Evolutionary conservation across 2,797 vertebrate species (phyloP), one percentile per base, ranked within the genome.

Genomic region (Stomatorhinus walkeri): DNA sequence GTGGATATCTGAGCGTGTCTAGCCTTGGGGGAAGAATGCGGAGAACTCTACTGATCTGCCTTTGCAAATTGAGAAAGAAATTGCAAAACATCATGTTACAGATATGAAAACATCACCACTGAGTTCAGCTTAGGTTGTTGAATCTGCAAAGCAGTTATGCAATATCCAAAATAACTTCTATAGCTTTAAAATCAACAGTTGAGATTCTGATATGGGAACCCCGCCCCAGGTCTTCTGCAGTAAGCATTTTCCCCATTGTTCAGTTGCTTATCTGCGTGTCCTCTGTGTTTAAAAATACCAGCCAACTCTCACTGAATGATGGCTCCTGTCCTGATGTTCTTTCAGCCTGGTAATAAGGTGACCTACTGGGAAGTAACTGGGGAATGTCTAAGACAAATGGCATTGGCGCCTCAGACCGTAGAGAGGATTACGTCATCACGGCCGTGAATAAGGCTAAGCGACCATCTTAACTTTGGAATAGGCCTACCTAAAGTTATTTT

Each of bases 341-440:
- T 32, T 0, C 59, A 32, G 92, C 90, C 91, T 88, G 87, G 51
- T n/a, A 68, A 88, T 87, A 89, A 83, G 61, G 87, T 89, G 83
- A 85, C 61, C 81, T 90, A 46, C 87, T 59, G 85, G 89, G 89
- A 85, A 49, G 61, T 89, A 89, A 90, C 76, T 88, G 85, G 56
- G 56, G 88, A 89, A 90, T 79, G 90, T 24, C 61, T 88, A 9
- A 89, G 88, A 90, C 85, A 52, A 85, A 87, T 91, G 89, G 90
- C 86, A n/a, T 14, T 3, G 89, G 89, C 91, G 90, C 92, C 90
- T 40, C 87, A 2, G 89, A 91, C 91, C 91, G 89, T 91, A 91
- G 90, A 59, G n/a, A 43, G 24, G 68, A 68, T 91, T 84, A 72
- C 85, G 14, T 52, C 89, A 87, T 89, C 54, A 19, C 12, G 0